phyloP scores from a whole-genome alignment of 1,140 invertebrate genomes.

The Rhopalosiphum padi region DNA sequence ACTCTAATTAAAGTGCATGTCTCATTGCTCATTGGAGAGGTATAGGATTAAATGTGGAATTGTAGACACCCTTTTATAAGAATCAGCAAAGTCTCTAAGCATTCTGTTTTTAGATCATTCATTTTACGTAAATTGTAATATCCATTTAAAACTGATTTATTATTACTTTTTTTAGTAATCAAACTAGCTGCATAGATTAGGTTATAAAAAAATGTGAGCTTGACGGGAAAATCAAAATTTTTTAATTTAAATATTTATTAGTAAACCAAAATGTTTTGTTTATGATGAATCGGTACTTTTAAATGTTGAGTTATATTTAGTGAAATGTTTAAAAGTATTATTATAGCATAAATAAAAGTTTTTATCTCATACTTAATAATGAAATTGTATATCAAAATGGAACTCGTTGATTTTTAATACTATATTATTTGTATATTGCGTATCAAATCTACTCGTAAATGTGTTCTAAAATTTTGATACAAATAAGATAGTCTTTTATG shows the following conservation, averaged over 20 bases:
- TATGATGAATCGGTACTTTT: neutral
- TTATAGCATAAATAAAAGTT: neutral
- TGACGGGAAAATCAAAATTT: neutral
- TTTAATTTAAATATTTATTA: neutral
- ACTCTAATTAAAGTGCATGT: constrained; percentile 41
- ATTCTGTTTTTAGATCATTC: constrained; percentile 12
- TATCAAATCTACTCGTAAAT: neutral
- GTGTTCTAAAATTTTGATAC: neutral
- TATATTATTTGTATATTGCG: neutral
- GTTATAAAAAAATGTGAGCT: neutral
- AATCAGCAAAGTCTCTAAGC: neutral
- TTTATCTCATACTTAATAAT: neutral
- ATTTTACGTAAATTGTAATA: neutral
- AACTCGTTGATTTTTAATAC: constrained; percentile 4
- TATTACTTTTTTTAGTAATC: neutral
- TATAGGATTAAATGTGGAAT: constrained; percentile 14
- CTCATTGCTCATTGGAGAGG: neutral
- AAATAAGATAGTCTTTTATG: no score
- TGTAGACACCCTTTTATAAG: constrained; percentile 34
- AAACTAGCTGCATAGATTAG: neutral
- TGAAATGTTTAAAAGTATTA: neutral
- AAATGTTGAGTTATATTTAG: neutral
- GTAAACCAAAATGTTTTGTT: neutral
- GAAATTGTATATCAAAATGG: neutral
- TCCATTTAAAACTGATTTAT: neutral